Evolutionary conservation across 2,888 invertebrate genomes (phyloP).

Genomic region (Heliconius ismenius): DNA sequence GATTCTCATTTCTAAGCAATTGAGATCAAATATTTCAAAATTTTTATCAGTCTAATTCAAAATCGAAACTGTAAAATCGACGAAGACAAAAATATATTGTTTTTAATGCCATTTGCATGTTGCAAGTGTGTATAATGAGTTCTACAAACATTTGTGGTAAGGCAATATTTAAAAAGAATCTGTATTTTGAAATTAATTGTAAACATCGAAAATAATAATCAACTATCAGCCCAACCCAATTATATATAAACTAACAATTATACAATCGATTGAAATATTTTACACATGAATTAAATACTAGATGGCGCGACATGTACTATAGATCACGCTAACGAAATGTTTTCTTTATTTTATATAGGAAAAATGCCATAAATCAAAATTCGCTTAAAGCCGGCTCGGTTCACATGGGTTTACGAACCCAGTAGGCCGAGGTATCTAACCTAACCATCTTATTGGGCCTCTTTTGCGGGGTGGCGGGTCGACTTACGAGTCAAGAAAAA

Average conservation of each 20-base stretch:
- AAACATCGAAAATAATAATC: no score
- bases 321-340: constrained; percentile 35
- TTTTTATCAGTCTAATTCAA: background rate
- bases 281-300: constrained; percentile 10
- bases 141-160: no score
- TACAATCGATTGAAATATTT: background rate
- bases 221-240: no score
- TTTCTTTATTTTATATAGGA: background rate
- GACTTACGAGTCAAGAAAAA: constrained; percentile 75
- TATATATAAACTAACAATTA: background rate
- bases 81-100: no score
- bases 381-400: constrained; percentile 87
- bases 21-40: background rate
- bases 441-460: constrained; percentile 80
- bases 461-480: constrained; percentile 77
- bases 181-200: no score
- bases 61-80: no score
- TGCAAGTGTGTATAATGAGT: no score
- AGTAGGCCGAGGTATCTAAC: constrained; percentile 81
- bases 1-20: background rate
- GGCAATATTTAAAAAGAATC: no score
- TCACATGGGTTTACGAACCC: constrained; percentile 86
- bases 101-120: no score
- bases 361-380: constrained; percentile 34
- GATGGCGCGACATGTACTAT: constrained; percentile 36